Conservation (phyloP, 2,888 invertebrate species). For the Phytoseiulus persimilis region DNA sequence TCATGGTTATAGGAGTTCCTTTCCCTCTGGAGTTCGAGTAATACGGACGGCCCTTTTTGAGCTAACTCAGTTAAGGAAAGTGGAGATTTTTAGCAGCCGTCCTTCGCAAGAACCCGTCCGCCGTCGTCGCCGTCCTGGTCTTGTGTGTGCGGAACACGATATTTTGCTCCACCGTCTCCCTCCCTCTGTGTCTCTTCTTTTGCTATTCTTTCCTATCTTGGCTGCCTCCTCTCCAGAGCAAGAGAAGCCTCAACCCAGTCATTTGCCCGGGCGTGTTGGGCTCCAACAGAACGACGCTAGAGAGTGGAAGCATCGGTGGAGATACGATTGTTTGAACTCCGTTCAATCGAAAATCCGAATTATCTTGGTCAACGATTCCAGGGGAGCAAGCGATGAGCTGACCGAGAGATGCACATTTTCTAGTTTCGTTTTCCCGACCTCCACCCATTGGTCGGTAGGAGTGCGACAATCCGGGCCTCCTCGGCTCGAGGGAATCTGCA, state of each 20-base stretch:
- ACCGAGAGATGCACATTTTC: neutral
- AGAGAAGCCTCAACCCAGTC: neutral
- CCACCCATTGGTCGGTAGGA: too few species aligned
- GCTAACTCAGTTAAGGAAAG: slow-evolving; percentile 5
- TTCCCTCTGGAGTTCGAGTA: neutral
- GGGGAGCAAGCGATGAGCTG: neutral
- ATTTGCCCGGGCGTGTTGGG: neutral
- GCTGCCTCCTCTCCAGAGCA: neutral
- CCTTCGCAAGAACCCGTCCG: neutral
- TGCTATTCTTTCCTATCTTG: neutral
- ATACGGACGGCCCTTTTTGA: neutral
- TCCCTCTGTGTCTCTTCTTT: neutral
- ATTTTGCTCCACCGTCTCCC: neutral
- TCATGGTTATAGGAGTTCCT: neutral
- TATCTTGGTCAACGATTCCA: neutral
- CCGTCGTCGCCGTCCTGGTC: neutral
- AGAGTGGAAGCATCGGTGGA: too few species aligned
- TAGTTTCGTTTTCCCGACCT: neutral
- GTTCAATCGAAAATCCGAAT: neutral
- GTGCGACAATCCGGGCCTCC: neutral
- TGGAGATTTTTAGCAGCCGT: neutral
- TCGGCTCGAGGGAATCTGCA: neutral
- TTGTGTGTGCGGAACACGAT: neutral
- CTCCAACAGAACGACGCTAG: neutral
- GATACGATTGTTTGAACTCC: neutral